These are phyloP conservation scores for Cuniculus paca DNA, from an alignment of 2,797 vertebrate species.

Conservation along the genomic window DNA sequence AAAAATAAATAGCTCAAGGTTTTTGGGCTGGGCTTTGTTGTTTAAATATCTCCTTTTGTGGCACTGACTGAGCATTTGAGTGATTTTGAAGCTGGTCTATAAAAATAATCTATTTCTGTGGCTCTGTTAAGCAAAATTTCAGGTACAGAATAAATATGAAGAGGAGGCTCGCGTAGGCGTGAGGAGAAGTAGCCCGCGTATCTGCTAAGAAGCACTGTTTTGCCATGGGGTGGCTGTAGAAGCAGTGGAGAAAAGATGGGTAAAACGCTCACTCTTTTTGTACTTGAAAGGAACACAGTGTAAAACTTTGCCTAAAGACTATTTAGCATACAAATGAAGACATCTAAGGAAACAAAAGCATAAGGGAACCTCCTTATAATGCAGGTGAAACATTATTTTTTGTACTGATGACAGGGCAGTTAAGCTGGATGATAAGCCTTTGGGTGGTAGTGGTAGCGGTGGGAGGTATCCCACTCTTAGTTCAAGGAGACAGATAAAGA, in stretches of 20 bases:
- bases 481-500: constrained; percentile 61
- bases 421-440: background rate
- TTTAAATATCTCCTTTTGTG: background rate
- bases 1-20: background rate
- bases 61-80: background rate
- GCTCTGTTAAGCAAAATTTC: background rate
- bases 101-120: background rate
- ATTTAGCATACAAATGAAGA: background rate
- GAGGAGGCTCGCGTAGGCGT: background rate
- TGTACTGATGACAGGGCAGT: background rate
- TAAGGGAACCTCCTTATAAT: background rate
- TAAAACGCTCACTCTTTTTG: background rate
- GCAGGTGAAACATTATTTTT: background rate
- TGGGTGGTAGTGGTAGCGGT: no score
- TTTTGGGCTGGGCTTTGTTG: background rate
- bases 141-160: background rate
- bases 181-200: background rate
- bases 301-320: background rate
- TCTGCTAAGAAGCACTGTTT: background rate
- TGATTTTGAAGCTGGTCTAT: background rate
- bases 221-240: rapidly evolving
- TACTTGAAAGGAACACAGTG: background rate
- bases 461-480: background rate
- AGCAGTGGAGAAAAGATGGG: background rate
- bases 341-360: background rate